phyloP scores from a whole-genome alignment of 1,140 invertebrate genomes.

The Glossosoma conforme region DNA sequence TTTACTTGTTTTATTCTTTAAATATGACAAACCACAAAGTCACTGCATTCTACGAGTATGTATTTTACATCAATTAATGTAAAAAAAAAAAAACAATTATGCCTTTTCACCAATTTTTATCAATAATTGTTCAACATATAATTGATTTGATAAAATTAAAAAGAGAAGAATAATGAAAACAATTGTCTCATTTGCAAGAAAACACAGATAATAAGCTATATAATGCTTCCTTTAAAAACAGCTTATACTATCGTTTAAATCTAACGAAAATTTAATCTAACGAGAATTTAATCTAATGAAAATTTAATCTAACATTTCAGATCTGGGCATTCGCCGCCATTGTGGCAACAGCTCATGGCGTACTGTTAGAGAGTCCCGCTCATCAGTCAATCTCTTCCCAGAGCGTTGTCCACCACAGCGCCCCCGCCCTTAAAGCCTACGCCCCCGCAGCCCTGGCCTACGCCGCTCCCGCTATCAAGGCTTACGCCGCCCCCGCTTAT shows the following conservation, averaged over 20 bases:
- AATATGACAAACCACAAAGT: too few relatives aligned
- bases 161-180: too few relatives aligned
- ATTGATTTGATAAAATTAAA: too few relatives aligned
- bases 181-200: too few relatives aligned
- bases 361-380: slow-evolving; percentile 41
- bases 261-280: not conserved
- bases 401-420: slow-evolving; percentile 45
- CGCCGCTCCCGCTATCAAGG: slow-evolving; percentile 26
- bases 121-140: too few relatives aligned
- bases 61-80: too few relatives aligned
- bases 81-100: too few relatives aligned
- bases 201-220: too few relatives aligned
- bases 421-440: slow-evolving; percentile 29
- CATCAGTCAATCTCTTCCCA: slow-evolving; percentile 43
- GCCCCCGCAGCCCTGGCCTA: slow-evolving; percentile 31
- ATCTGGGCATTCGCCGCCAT: slow-evolving; percentile 38
- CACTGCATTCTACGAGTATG: too few relatives aligned
- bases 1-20: too few relatives aligned
- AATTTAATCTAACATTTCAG: slow-evolving; percentile 11
- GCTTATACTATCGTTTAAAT: not conserved
- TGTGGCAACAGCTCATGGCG: slow-evolving; percentile 44
- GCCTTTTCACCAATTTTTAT: too few relatives aligned
- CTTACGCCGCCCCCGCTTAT: slow-evolving; percentile 32
- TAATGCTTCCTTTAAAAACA: not conserved
- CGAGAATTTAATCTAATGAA: not conserved